Evolutionary conservation across 2,113 vertebrate species (phyloP).

Genomic region (Grammomys dolichurus): DNA sequence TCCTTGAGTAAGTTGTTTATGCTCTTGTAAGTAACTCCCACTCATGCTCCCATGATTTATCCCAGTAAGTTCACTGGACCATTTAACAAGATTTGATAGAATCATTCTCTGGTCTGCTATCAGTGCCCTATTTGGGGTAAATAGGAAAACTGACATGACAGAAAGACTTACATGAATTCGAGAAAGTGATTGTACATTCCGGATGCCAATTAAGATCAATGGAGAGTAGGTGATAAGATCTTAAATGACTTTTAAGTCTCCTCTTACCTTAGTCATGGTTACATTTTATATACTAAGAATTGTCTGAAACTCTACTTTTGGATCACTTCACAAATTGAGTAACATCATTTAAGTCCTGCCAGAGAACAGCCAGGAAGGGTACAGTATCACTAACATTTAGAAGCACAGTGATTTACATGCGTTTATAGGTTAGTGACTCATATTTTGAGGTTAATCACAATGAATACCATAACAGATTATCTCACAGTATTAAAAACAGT

Average conservation of each 20-base stretch:
- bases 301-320: not conserved
- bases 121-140: not conserved
- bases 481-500: constrained; percentile 7
- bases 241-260: not conserved
- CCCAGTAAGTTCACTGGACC: not conserved
- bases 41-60: too few relatives aligned
- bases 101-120: not conserved
- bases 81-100: not conserved
- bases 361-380: not conserved
- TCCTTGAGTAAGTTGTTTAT: not conserved
- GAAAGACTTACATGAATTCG: not conserved
- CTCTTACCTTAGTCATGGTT: not conserved
- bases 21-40: not conserved
- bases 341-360: not conserved
- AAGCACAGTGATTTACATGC: not conserved
- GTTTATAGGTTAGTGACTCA: constrained; percentile 46
- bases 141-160: not conserved
- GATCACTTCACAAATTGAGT: not conserved
- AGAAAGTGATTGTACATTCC: not conserved
- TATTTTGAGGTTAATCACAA: not conserved
- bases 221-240: not conserved
- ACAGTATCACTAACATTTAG: not conserved
- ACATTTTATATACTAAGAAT: not conserved
- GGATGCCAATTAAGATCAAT: not conserved
- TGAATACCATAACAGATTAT: not conserved